phyloP scores from a whole-genome alignment of 2,113 vertebrate genomes.

The Sisor rabdophorus region DNA sequence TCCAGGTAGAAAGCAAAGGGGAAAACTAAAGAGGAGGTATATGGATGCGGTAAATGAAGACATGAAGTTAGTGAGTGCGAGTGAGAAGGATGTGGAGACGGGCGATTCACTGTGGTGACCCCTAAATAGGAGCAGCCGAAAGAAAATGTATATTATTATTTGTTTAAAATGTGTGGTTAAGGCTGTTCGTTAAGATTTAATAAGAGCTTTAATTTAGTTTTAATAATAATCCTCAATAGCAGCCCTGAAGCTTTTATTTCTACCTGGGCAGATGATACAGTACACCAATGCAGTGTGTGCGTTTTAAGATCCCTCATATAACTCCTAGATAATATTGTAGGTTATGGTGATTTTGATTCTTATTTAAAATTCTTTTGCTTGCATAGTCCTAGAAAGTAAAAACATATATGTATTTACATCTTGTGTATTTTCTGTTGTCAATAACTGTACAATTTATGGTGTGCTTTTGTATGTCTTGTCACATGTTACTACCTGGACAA shows the following conservation, averaged over 20 bases:
- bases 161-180: constrained; percentile 42
- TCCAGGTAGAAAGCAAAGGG: too few relatives aligned
- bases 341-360: too few relatives aligned
- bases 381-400: not conserved
- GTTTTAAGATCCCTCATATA: not conserved
- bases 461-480: not conserved
- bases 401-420: not conserved
- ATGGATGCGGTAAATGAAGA: too few relatives aligned
- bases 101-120: too few relatives aligned
- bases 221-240: constrained; percentile 30
- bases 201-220: constrained; percentile 36
- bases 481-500: not conserved
- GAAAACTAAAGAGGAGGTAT: too few relatives aligned
- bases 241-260: constrained; percentile 38
- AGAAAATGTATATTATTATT: too few relatives aligned
- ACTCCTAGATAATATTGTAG: not conserved
- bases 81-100: too few relatives aligned
- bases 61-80: too few relatives aligned
- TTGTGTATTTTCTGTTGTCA: not conserved
- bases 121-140: too few relatives aligned
- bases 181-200: constrained; percentile 41
- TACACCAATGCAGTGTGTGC: not conserved
- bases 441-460: not conserved
- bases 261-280: not conserved
- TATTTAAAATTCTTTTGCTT: not conserved